Evolutionary conservation across 2,888 invertebrate species (phyloP), one percentile per base, ranked within the genome.

Genomic region (Lapara coniferarum): DNA sequence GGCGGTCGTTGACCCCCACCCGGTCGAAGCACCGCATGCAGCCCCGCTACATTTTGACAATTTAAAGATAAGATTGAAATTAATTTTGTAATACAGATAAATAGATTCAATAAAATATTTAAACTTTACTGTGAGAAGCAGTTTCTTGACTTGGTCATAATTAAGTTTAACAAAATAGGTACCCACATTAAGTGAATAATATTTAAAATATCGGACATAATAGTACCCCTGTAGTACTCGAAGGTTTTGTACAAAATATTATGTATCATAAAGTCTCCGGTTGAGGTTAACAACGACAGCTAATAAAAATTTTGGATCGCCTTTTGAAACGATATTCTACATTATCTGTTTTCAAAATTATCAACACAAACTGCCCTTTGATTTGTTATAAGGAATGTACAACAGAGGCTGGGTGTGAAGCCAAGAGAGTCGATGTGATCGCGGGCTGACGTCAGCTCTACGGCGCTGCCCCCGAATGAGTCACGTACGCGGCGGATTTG

Each of bases 1-100:
- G 92, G 91, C 85, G 93, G 92, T 92, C 92, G 75, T 87, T 91
- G 84, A 93, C 92, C 91, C 80, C 85, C 86, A 85, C 87, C 86
- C 88, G 84, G 83, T 80, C 82, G 82, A 81, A 86, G 84, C 81
- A 85, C 83, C 80, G 79, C 84, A 80, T 78, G 85, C 82, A 85
- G 78, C 73, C 76, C 74, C 79, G 79, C 80, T 85, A 85, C 83
- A 82, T 86, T 86, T 85, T 84, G 81, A 82, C 81, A 85, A 82
- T 80, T 80, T 77, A 77, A 76, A 82, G 79, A 84, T 84, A 79
- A 73, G 69, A 69, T 74, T 72, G 57, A 53, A 69, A 71, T 49
- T 57, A 49, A 52, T 46, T 59, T 66, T 51, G 14, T 44, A 56
- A 57, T 69, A 30, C 66, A 56, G 55, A 51, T 78, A 77, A 66